A percentile compares a stretch with the other conserved stretches of the same genome.
These are phyloP conservation scores for Bimastos eiseni DNA, from an alignment of 2,888 invertebrate genomes.

Conservation along the genomic window DNA sequence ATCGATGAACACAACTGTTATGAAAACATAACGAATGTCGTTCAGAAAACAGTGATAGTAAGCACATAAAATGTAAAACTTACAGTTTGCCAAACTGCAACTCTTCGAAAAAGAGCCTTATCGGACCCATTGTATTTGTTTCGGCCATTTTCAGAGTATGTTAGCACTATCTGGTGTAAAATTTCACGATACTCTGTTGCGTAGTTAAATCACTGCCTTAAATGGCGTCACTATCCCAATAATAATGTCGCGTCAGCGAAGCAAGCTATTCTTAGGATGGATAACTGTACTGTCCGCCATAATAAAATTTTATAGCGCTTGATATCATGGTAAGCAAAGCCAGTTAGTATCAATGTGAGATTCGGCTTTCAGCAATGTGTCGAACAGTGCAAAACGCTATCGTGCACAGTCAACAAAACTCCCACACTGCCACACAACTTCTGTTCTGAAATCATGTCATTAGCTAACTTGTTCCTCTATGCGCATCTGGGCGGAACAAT, in stretches of 20 bases:
- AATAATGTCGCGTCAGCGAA: not conserved
- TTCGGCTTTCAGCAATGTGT: not conserved
- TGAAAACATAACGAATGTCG: not conserved
- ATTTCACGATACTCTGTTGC: not conserved
- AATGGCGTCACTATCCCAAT: not conserved
- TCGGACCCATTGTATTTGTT: conserved; percentile 22
- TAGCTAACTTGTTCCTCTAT: too few relatives aligned
- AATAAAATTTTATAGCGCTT: not conserved
- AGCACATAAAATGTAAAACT: conserved; percentile 17
- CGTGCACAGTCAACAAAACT: too few relatives aligned
- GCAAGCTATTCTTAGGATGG: not conserved
- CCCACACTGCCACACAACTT: too few relatives aligned
- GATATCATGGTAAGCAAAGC: not conserved
- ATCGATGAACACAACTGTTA: not conserved
- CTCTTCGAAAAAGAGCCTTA: conserved; percentile 24
- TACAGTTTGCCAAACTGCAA: conserved; percentile 33
- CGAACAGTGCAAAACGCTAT: too few relatives aligned
- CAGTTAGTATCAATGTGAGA: not conserved
- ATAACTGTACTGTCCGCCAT: not conserved
- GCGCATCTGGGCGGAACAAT: too few relatives aligned
- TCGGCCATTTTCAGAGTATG: not conserved
- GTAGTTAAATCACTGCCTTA: too few relatives aligned
- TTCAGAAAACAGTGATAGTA: not conserved
- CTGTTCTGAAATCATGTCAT: too few relatives aligned
- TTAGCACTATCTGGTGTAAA: not conserved